phyloP scores from a whole-genome alignment of 92 coral and sea anemone genomes.

The Heteractis magnifica region DNA sequence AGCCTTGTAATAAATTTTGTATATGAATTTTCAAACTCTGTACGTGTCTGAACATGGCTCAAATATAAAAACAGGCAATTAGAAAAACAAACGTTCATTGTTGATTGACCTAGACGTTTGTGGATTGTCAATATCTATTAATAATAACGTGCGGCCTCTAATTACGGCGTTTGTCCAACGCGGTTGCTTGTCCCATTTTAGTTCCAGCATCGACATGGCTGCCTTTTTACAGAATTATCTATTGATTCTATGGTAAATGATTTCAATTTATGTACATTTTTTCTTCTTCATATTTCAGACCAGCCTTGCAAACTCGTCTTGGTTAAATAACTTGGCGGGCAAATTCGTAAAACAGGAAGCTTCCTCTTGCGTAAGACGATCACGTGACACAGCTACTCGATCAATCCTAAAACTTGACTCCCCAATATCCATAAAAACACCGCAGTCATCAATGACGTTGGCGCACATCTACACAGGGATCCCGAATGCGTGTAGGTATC shows the following conservation, averaged over 20 bases:
- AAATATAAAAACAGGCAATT: too few relatives aligned
- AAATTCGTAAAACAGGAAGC: not conserved
- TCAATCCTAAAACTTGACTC: not conserved
- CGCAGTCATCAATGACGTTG: not conserved
- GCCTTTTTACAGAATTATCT: too few relatives aligned
- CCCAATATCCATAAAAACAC: not conserved
- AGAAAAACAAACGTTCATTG: too few relatives aligned
- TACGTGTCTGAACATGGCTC: too few relatives aligned
- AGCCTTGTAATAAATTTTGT: too few relatives aligned
- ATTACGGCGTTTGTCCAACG: too few relatives aligned
- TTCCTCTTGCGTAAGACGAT: not conserved
- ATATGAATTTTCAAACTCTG: too few relatives aligned
- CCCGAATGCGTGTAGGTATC: slow-evolving; percentile 1
- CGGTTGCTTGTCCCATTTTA: too few relatives aligned
- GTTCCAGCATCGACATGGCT: too few relatives aligned
- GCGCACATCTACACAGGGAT: not conserved
- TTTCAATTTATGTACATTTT: not conserved
- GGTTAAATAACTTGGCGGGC: not conserved
- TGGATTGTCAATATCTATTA: too few relatives aligned
- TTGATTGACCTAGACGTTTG: too few relatives aligned
- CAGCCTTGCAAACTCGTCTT: not conserved
- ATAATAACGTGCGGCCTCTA: too few relatives aligned
- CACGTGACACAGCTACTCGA: not conserved
- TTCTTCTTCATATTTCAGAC: not conserved
- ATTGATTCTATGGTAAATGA: not conserved